Percentiles rank a stretch among this genome's conserved stretches.
phyloP scores from a whole-genome alignment of 2,797 vertebrate species.

The Luscinia luscinia region DNA sequence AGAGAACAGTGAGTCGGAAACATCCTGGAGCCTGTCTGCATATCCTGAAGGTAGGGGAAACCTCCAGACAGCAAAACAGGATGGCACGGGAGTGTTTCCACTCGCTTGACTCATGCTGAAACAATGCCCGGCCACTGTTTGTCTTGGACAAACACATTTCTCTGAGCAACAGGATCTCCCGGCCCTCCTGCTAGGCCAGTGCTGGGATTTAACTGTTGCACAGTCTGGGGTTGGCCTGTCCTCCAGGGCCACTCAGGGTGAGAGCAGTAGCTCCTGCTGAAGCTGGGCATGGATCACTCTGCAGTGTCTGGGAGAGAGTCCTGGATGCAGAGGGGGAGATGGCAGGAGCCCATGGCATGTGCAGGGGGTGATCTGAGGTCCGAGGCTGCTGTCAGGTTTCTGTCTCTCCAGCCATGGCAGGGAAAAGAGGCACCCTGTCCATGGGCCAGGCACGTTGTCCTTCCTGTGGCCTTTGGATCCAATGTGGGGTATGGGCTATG shows the following conservation, averaged over 20 bases:
- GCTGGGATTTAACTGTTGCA: slow-evolving; percentile 16
- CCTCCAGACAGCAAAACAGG: slow-evolving; percentile 71
- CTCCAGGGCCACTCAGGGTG: background rate
- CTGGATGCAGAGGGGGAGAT: background rate
- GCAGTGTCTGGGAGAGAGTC: background rate
- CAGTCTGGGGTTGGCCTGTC: background rate
- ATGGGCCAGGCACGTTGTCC: background rate
- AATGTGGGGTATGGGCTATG: fast-evolving
- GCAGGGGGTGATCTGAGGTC: background rate
- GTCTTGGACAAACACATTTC: slow-evolving; percentile 49
- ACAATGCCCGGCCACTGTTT: slow-evolving; percentile 67
- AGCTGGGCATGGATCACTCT: background rate
- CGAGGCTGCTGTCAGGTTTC: fast-evolving
- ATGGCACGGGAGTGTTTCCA: slow-evolving; percentile 64
- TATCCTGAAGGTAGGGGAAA: slow-evolving; percentile 66
- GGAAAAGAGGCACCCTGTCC: background rate
- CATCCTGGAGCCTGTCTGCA: background rate
- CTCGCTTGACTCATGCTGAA: slow-evolving; percentile 57
- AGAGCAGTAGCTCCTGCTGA: background rate
- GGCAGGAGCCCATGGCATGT: background rate
- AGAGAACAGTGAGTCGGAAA: slow-evolving; percentile 50
- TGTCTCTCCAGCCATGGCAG: fast-evolving
- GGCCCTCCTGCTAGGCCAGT: background rate
- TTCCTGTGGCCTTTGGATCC: background rate
- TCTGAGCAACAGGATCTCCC: slow-evolving; percentile 58